Conservation (phyloP, 2,797 vertebrate species). For the Gobionotothen gibberifrons region DNA sequence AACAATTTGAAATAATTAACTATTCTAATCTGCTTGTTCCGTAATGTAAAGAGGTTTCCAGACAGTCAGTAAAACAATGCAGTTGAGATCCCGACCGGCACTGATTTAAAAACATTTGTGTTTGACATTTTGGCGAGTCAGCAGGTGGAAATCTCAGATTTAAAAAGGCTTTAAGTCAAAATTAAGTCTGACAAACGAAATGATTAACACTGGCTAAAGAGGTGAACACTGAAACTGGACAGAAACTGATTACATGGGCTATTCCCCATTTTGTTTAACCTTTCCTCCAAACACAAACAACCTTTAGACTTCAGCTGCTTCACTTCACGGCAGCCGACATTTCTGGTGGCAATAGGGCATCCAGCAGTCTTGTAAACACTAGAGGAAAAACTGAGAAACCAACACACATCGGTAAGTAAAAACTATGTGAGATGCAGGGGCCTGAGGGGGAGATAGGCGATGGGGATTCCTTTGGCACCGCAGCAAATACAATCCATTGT, state of each 20-base stretch:
- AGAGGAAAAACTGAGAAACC: slow-evolving; percentile 42
- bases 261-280: slow-evolving; percentile 64
- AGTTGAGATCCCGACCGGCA: slow-evolving; percentile 42
- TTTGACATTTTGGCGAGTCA: slow-evolving; percentile 26
- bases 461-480: slow-evolving; percentile 69
- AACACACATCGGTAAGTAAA: slow-evolving; percentile 55
- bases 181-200: slow-evolving; percentile 50
- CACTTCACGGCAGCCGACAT: slow-evolving; percentile 26
- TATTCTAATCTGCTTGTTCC: slow-evolving; percentile 34
- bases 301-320: slow-evolving; percentile 31
- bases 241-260: slow-evolving; percentile 64
- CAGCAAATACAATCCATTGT: slow-evolving; percentile 99
- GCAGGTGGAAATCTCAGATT: slow-evolving; percentile 33
- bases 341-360: slow-evolving; percentile 41
- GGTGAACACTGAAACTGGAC: slow-evolving; percentile 25
- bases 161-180: slow-evolving; percentile 47
- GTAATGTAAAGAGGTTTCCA: slow-evolving; percentile 44
- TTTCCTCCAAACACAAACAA: slow-evolving; percentile 47
- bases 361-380: slow-evolving; percentile 54
- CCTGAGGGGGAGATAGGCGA: slow-evolving; percentile 31
- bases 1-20: slow-evolving; percentile 40
- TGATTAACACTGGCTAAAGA: slow-evolving; percentile 25
- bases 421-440: slow-evolving; percentile 44
- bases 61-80: slow-evolving; percentile 47
- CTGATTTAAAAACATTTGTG: slow-evolving; percentile 56